Base-by-base conservation (phyloP, 2,888 invertebrate species). In the Petrolisthes cinctipes region DNA sequence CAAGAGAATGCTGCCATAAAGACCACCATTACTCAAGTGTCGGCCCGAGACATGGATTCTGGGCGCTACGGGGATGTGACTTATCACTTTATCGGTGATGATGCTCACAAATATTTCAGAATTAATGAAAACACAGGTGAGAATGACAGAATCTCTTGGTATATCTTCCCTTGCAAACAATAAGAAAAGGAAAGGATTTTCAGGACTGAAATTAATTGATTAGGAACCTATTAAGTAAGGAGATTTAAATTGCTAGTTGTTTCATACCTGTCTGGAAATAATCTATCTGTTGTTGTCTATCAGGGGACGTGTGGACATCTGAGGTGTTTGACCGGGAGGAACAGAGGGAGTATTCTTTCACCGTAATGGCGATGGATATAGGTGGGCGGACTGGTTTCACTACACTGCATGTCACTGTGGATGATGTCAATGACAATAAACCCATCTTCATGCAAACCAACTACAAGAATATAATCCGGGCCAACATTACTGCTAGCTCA, bases 321-420 rank as follows among this genome's bases (percentile, higher is more conserved):
- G 95, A 96, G 61, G 93, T 94, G 73, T 94, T 98, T 54, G 98
- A 98, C 92, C 96, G 97, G 0, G 98, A 99, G 93, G 94, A 93
- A 86, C 96, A 96, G 92, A 95, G 96, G 1, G 95, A 96, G 91
- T 97, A 97, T 92, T 96, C 96, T 37, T 93, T 98, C 78, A 97
- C 97, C 0, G 97, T 98, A 11, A 96, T 97, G n/a, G 98, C 98
- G 0, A 95, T 97, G 71, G 98, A 98, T 93, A 96, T 96, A 92
- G 96, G 97, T 0, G 96, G 97, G 92, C 95, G 95, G 0, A 87
- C 86, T 14, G 91, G 89, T 57, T 95, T 99, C 85, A 95, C 96
- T 92, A 95, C 99, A 4, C 94, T 96, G 85, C 78, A 88, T 66
- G 81, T 91, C 91, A 7, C 93, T 95, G 97, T 98, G 89, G 94